These are phyloP conservation scores for Apotomis capreana DNA, from an alignment of 2,888 invertebrate species.

Conservation along the genomic window DNA sequence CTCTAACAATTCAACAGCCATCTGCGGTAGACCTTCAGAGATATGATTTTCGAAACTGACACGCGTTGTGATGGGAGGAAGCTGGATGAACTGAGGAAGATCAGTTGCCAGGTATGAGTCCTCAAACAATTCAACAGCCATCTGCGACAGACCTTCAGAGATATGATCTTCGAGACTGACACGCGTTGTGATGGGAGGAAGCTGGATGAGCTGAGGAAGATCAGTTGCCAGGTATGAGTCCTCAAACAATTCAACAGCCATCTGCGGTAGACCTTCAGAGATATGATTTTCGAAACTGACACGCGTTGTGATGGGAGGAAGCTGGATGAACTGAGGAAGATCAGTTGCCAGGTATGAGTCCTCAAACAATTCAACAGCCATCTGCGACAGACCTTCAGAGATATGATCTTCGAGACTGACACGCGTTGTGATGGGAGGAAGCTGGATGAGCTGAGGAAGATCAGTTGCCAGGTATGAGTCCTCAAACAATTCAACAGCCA, in stretches of 20 bases:
- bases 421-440: constrained; percentile 88
- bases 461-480: constrained; percentile 86
- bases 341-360: constrained; percentile 86
- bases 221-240: constrained; percentile 86
- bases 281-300: too few species aligned
- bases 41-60: too few species aligned
- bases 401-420: too few species aligned
- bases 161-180: too few species aligned
- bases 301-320: constrained; percentile 87
- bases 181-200: constrained; percentile 88
- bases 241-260: too few species aligned
- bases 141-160: too few species aligned
- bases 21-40: neutral
- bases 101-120: constrained; percentile 86
- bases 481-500: too few species aligned
- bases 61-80: constrained; percentile 87
- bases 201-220: constrained; percentile 90
- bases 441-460: constrained; percentile 90
- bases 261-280: neutral
- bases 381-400: too few species aligned
- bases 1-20: too few species aligned
- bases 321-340: constrained; percentile 89
- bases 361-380: too few species aligned
- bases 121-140: too few species aligned
- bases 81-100: constrained; percentile 89